Conservation (phyloP, 1,140 invertebrate genomes). For the Procambarus clarkii region DNA sequence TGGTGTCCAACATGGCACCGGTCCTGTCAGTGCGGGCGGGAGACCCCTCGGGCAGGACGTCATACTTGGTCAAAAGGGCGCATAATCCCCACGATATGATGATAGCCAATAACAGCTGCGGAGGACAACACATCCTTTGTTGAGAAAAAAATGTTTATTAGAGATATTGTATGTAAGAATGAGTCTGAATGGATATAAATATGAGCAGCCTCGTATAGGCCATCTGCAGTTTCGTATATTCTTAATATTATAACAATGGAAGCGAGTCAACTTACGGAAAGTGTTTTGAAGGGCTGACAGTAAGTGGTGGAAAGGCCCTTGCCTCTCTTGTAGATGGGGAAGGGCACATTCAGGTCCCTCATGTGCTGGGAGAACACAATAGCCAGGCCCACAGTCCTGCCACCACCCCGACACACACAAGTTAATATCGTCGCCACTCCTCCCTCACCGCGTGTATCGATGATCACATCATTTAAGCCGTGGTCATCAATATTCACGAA, state of each 20-base stretch:
- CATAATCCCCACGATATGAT: background rate
- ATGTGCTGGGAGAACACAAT: conserved; percentile 89
- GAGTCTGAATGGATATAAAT: no score
- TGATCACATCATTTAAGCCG: no score
- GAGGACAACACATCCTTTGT: background rate
- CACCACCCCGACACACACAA: no score
- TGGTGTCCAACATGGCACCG: background rate
- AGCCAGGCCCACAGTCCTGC: conserved; percentile 86
- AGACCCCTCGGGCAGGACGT: background rate
- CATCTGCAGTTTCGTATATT: no score
- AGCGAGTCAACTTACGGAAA: conserved; percentile 12
- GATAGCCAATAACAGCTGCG: conserved; percentile 1
- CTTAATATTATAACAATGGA: background rate
- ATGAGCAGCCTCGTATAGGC: no score
- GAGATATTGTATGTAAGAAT: no score
- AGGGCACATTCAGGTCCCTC: conserved; percentile 83
- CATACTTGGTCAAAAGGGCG: background rate
- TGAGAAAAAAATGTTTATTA: no score
- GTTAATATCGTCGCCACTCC: no score
- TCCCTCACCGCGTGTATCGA: no score
- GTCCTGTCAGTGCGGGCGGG: background rate
- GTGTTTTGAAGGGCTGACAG: conserved; percentile 45
- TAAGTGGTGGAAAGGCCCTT: background rate
- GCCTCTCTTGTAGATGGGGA: conserved; percentile 32
- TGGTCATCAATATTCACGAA: no score